Base-by-base conservation (phyloP, 2,113 vertebrate genomes). In the Mobula birostris region DNA sequence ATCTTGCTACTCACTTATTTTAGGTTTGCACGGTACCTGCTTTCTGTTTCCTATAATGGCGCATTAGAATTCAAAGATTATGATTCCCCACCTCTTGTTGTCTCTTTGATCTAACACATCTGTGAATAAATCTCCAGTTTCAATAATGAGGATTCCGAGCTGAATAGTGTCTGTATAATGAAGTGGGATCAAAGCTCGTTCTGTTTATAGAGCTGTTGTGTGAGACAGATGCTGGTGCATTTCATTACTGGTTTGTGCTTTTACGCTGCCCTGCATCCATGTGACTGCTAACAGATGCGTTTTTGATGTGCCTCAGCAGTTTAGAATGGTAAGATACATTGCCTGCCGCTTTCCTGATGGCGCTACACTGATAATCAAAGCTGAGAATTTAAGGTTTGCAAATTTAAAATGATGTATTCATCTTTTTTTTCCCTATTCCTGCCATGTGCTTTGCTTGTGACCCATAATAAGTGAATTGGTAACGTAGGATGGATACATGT, bases 391-490 rank as follows among this genome's bases (percentile, higher is more conserved):
- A 90, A 90, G 85, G 29, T 90, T 90, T 90, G 85, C 85, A 90
- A 90, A 90, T 90, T 90, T 90, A 90, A 90, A 61, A 90, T 90
- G 85, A 90, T 90, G 85, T 90, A 90, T 90, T 90, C 85, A 90
- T 87, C 27, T 87, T 61, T 87, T 87, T 61, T 24, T 32, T 48
- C 48, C 48, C 61, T 66, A 8, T 29, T 17, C n/a, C 61, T 32
- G 63, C 61, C 61, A 68, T 90, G 68, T 90, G 85, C 85, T 90
- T 68, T 90, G 29, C 61, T 32, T 66, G 85, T 68, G 85, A 90
- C 85, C 85, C 85, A 90, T 66, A 90, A 90, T 90, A 90, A 90
- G 85, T 32, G 85, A 90, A 90, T 90, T 90, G 66, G 29, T 68
- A 90, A n/a, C n/a, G 1, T 66, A 90, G 85, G 29, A 90, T 66